phyloP scores from a whole-genome alignment of 2,888 invertebrate species.

The Pycnomerus fuliginosus region DNA sequence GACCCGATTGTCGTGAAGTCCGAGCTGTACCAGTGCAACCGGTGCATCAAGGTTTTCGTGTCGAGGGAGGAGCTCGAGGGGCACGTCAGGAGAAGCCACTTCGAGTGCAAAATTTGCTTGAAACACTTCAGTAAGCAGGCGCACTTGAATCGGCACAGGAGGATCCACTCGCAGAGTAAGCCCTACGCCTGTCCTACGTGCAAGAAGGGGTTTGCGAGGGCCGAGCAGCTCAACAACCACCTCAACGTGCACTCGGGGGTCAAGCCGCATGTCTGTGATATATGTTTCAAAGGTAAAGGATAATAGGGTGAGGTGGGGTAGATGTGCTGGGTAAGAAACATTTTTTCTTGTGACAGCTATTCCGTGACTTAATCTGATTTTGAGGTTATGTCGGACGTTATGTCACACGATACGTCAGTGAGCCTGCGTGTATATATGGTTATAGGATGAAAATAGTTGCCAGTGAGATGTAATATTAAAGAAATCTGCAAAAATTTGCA shows the following conservation, averaged over 20 bases:
- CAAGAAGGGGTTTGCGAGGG: conserved; percentile 58
- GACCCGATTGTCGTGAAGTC: conserved; percentile 22
- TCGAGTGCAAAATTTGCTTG: conserved; percentile 56
- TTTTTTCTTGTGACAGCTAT: not conserved
- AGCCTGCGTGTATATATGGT: not conserved
- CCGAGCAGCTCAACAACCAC: conserved; percentile 60
- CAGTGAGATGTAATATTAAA: too few species aligned
- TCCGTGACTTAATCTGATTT: not conserved
- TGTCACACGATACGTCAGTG: not conserved
- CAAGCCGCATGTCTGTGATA: conserved; percentile 60
- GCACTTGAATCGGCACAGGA: conserved; percentile 56
- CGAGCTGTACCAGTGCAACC: conserved; percentile 30
- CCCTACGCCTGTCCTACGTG: conserved; percentile 59
- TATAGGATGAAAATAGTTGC: too few species aligned
- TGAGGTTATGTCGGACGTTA: not conserved
- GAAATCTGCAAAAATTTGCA: too few species aligned
- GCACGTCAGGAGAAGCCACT: conserved; percentile 29
- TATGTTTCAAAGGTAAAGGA: conserved; percentile 58
- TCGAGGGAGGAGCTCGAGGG: conserved; percentile 32
- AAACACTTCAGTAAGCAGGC: conserved; percentile 56
- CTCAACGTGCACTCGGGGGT: conserved; percentile 59
- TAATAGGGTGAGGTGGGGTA: not conserved
- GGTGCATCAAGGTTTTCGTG: conserved; percentile 31
- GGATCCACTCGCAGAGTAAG: conserved; percentile 57
- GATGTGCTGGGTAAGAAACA: not conserved